Evolutionary conservation across 2,797 vertebrate species (phyloP).

Genomic region (Enteromius unitaeniatus): DNA sequence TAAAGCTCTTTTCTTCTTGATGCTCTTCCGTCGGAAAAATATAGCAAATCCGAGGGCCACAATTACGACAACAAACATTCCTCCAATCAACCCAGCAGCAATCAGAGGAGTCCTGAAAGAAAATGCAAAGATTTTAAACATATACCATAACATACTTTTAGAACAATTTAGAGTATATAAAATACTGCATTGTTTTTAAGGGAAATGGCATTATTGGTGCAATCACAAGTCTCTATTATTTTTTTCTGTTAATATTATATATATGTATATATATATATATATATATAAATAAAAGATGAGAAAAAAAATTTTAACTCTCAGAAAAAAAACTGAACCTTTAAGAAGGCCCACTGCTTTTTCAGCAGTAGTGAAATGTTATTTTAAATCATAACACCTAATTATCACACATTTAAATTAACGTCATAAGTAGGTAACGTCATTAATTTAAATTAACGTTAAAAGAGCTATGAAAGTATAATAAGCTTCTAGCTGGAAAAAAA

Average conservation of each 20-base stretch:
- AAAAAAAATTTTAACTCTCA: background rate
- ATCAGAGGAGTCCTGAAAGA: slow-evolving; percentile 90
- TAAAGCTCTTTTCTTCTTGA: slow-evolving; percentile 96
- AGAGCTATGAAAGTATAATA: background rate
- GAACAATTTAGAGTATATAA: background rate
- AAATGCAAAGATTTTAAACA: background rate
- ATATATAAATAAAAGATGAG: background rate
- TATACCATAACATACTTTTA: background rate
- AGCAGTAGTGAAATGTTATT: background rate
- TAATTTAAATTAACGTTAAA: background rate
- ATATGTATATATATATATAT: too few species aligned
- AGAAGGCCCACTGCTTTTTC: background rate
- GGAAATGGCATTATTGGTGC: background rate
- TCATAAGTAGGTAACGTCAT: too few species aligned
- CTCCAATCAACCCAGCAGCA: slow-evolving; percentile 92
- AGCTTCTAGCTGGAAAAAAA: too few species aligned
- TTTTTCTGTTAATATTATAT: background rate
- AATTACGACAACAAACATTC: slow-evolving; percentile 93
- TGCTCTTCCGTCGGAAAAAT: slow-evolving; percentile 92
- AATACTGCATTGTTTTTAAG: background rate
- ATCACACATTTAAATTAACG: background rate
- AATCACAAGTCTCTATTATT: background rate
- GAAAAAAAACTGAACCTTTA: background rate
- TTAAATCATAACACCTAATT: slow-evolving; percentile 4
- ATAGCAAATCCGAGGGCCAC: slow-evolving; percentile 90